Percentiles rank a stretch among this genome's conserved stretches.
Conservation (phyloP, 2,888 invertebrate genomes). For the Alcis repandata region DNA sequence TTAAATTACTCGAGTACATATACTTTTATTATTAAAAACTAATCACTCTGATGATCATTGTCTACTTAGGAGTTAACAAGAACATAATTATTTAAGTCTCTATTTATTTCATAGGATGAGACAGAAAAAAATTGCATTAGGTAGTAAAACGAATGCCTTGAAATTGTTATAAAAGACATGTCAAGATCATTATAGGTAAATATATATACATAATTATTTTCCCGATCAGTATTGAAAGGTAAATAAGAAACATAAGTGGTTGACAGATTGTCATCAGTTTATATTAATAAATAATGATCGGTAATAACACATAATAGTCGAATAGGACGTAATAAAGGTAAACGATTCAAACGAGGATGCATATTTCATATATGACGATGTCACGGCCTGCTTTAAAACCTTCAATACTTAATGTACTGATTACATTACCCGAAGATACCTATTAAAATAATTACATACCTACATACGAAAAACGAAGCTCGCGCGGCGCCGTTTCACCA, state of each 20-base stretch:
- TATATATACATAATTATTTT: no score
- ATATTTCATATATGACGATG: constrained; percentile 33
- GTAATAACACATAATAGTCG: constrained; percentile 21
- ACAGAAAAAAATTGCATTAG: background rate
- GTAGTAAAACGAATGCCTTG: background rate
- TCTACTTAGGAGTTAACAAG: no score
- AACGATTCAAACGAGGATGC: constrained; percentile 17
- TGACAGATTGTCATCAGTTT: constrained; percentile 20
- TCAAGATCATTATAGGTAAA: constrained; percentile 24
- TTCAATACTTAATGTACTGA: constrained; percentile 49
- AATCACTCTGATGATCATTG: no score
- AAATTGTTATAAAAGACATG: constrained; percentile 23
- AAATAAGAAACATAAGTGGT: constrained; percentile 15
- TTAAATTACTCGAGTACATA: no score
- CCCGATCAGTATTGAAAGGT: constrained; percentile 1
- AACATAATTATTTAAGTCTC: no score
- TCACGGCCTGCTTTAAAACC: constrained; percentile 33
- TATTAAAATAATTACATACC: constrained; percentile 75
- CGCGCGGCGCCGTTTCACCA: constrained; percentile 59
- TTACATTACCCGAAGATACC: constrained; percentile 64
- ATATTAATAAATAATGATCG: constrained; percentile 23
- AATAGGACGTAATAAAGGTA: constrained; percentile 20
- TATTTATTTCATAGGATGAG: no score
- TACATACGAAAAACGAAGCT: constrained; percentile 61
- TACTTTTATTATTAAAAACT: no score